phyloP scores from a whole-genome alignment of 2,888 invertebrate genomes.

The Bimastos eiseni region DNA sequence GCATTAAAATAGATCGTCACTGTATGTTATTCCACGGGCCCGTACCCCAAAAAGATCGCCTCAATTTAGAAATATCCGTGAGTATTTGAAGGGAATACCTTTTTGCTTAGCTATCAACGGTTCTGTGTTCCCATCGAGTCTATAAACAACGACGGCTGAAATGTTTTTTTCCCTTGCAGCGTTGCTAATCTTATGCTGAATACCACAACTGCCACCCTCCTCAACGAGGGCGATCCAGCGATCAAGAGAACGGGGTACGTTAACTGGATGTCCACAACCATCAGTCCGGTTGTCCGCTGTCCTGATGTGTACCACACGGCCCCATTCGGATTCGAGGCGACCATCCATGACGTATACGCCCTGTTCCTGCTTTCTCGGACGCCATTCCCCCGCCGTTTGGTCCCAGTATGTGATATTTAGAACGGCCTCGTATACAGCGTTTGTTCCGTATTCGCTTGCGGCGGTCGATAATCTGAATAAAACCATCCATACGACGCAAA shows the following conservation, averaged over 20 bases:
- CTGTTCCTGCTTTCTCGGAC: conserved; percentile 14
- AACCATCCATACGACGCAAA: background rate
- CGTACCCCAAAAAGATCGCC: no score
- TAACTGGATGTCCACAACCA: conserved; percentile 57
- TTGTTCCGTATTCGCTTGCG: conserved; percentile 7
- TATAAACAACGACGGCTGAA: conserved; percentile 79
- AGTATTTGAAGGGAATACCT: background rate
- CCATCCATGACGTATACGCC: conserved; percentile 65
- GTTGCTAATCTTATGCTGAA: conserved; percentile 79
- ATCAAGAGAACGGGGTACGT: conserved; percentile 61
- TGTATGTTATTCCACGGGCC: no score
- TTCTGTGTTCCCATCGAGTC: conserved; percentile 69
- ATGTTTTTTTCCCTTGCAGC: conserved; percentile 72
- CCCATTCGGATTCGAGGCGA: conserved; percentile 67
- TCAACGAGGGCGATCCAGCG: conserved; percentile 82
- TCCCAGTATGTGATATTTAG: conserved; percentile 24
- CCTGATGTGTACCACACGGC: conserved; percentile 74
- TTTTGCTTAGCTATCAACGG: conserved; percentile 24
- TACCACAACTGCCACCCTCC: conserved; percentile 77
- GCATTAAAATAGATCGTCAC: no score
- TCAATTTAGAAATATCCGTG: background rate
- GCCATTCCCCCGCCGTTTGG: background rate
- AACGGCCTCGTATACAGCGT: conserved; percentile 25
- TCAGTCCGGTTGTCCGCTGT: conserved; percentile 44
- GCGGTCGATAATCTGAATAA: background rate